Base-by-base conservation (phyloP, 2,797 vertebrate genomes). In the Miichthys miiuy region DNA sequence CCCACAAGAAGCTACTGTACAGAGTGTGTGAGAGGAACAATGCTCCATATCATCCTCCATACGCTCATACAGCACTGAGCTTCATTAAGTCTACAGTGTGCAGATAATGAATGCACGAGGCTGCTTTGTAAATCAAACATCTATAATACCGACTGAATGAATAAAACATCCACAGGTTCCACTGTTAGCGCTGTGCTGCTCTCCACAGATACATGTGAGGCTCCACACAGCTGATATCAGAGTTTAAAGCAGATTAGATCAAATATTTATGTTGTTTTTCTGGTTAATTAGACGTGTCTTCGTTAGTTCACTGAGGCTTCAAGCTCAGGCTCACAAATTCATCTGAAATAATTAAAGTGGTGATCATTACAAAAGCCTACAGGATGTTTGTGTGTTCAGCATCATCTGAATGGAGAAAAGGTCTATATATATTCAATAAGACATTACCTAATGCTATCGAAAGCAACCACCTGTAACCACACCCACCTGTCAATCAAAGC, bases 61-160 rank as follows among this genome's bases (percentile, higher is more conserved):
- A 16, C 42, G 52, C 42, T 11, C 47, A 2, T 38, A 41, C 3
- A 54, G 30, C 18, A 30, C 61, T 38, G 61, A 63, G 67, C 48
- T 61, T 68, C 63, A 63, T 75, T 23, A 68, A 1, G 27, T n/a
- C 42, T 48, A 13, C 20, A 38, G n/a, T 30, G 17, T 48, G 68
- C 47, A 12, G 55, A 23, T 57, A 21, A 57, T 18, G 60, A 72
- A 41, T 27, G 21, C 44, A 56, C 4, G 7, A n/a, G 10, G 52
- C 64, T 27, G n/a, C 64, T 27, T 7, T 21, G 50, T 51, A 27
- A 68, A 72, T 72, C 2, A 61, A 68, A 60, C 51, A 61, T 69
- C 21, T 18, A 58, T 13, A n/a, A 46, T 65, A 54, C 21, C 60
- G 21, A 47, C 23, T 18, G 17, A 1, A 25, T 78, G n/a, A 67